These are phyloP conservation scores for Brachionichthys hirsutus DNA, from an alignment of 2,113 vertebrate species.

Conservation along the genomic window DNA sequence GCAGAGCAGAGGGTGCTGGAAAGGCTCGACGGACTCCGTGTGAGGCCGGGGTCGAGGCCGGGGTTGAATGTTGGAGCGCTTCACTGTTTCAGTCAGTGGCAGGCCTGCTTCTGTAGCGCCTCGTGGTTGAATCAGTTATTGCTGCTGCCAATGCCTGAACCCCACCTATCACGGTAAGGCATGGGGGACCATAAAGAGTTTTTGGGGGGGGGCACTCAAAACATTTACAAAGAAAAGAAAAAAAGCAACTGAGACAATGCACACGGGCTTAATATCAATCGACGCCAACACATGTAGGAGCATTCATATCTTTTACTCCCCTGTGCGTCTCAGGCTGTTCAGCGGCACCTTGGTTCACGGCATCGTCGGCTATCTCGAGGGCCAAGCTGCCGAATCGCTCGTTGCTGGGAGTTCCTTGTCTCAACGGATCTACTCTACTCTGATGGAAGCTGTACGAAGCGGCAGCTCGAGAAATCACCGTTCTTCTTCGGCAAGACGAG, in stretches of 20 bases:
- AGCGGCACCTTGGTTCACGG: conserved; percentile 86
- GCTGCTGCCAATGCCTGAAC: conserved; percentile 80
- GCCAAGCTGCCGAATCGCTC: conserved; percentile 71
- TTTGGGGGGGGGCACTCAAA: too few species aligned
- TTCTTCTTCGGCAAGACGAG: conserved; percentile 24
- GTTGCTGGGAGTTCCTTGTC: conserved; percentile 70
- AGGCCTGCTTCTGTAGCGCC: conserved; percentile 87
- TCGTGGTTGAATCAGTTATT: conserved; percentile 89
- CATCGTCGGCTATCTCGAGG: conserved; percentile 74
- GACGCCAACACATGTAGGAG: neutral
- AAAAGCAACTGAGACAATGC: too few species aligned
- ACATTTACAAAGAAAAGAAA: too few species aligned
- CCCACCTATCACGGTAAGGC: conserved; percentile 82
- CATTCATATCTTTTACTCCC: neutral
- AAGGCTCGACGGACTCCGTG: conserved; percentile 59
- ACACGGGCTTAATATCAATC: too few species aligned
- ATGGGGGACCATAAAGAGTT: neutral
- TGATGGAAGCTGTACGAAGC: conserved; percentile 54
- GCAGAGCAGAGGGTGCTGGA: conserved; percentile 42
- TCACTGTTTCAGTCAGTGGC: conserved; percentile 92
- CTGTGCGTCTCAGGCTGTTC: conserved; percentile 79
- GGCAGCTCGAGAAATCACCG: conserved; percentile 34
- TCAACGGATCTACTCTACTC: conserved; percentile 74
- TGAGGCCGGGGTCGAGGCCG: conserved; percentile 42
- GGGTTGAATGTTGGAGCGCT: conserved; percentile 78